A percentile compares a stretch with the other conserved stretches of the same genome.
These are phyloP conservation scores for Heliothis peltigera DNA, from an alignment of 2,888 invertebrate genomes.

Conservation along the genomic window DNA sequence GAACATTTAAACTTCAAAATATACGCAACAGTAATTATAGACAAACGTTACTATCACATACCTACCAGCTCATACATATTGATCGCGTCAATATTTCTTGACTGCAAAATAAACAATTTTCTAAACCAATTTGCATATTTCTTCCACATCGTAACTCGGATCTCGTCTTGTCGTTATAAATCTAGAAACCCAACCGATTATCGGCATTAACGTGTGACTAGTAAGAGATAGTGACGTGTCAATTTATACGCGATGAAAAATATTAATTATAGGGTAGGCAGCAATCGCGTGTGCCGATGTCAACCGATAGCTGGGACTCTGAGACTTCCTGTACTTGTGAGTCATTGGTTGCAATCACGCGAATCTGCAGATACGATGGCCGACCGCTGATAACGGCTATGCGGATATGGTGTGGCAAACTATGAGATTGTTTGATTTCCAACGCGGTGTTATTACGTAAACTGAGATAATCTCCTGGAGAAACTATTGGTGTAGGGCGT, in stretches of 20 bases:
- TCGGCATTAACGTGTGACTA: conserved; percentile 37
- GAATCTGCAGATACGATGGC: conserved; percentile 62
- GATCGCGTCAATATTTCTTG: conserved; percentile 43
- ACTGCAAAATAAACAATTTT: conserved; percentile 60
- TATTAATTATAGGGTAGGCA: conserved; percentile 57
- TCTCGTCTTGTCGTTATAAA: conserved; percentile 56
- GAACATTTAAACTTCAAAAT: conserved; percentile 26
- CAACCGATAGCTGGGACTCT: conserved; percentile 57
- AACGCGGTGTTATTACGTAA: conserved; percentile 60
- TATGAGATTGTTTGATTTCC: conserved; percentile 58
- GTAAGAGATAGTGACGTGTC: conserved; percentile 39
- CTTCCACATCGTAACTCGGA: conserved; percentile 59
- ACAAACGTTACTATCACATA: conserved; percentile 47
- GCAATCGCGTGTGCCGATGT: conserved; percentile 66
- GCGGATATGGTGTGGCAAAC: conserved; percentile 52
- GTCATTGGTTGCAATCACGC: conserved; percentile 66
- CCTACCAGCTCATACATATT: conserved; percentile 44
- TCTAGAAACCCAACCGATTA: conserved; percentile 38
- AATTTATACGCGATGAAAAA: conserved; percentile 52
- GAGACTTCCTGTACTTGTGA: conserved; percentile 62
- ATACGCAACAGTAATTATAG: conserved; percentile 41
- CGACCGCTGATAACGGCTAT: conserved; percentile 56
- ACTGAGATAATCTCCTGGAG: conserved; percentile 46
- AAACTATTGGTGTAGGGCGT: conserved; percentile 48
- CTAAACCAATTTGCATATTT: conserved; percentile 72